These are phyloP conservation scores for Canis aureus DNA, from an alignment of 2,113 vertebrate species.

Conservation along the genomic window DNA sequence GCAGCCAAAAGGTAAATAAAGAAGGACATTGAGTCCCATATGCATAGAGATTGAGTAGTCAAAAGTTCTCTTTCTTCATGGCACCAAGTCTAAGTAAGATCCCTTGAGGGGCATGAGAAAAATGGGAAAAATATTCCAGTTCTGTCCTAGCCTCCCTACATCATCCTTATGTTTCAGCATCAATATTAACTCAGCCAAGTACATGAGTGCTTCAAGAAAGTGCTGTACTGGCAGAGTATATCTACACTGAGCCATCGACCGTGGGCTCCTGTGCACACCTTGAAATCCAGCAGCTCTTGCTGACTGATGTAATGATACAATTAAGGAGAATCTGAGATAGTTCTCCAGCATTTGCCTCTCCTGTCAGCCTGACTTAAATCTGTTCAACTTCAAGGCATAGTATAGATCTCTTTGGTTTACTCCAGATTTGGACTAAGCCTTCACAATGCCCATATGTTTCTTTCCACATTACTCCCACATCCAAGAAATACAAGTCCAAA, in stretches of 20 bases:
- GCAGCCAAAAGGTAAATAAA: background rate
- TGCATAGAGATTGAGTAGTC: background rate
- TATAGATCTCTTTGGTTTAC: background rate
- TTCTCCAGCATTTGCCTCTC: conserved; percentile 39
- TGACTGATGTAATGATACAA: background rate
- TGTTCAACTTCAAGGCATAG: background rate
- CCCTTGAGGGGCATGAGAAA: background rate
- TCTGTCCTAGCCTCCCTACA: conserved; percentile 1
- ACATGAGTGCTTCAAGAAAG: background rate
- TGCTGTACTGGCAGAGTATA: background rate
- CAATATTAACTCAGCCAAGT: background rate
- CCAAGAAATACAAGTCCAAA: conserved; percentile 32
- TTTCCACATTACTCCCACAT: background rate
- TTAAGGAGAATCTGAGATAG: conserved; percentile 27
- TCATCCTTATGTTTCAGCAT: background rate
- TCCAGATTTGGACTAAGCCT: background rate
- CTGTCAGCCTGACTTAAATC: conserved; percentile 13
- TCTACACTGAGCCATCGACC: background rate
- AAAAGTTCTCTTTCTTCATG: conserved; percentile 40
- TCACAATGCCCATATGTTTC: background rate
- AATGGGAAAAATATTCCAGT: conserved; percentile 30
- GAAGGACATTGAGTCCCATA: background rate
- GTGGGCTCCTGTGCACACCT: background rate
- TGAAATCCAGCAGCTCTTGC: background rate
- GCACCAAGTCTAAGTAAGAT: background rate